Conservation (phyloP, 2,888 invertebrate species). For the Anthophora plumipes region DNA sequence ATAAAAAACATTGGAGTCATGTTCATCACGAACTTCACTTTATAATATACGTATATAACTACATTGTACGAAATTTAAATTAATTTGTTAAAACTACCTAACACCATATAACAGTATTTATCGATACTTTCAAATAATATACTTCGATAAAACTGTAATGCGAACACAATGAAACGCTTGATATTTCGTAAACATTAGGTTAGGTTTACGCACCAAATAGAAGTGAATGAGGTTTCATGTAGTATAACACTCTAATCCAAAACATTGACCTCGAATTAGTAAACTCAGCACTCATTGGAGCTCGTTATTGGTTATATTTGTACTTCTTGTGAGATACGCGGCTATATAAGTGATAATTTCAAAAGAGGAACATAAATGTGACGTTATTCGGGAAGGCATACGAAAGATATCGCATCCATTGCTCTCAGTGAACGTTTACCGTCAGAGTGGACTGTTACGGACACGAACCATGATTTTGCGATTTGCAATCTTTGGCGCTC, state of each 20-base stretch:
- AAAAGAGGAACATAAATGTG: constrained; percentile 33
- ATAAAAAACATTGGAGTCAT: not conserved
- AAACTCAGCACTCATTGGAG: constrained; percentile 48
- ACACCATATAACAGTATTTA: not conserved
- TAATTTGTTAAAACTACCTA: not conserved
- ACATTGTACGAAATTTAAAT: not conserved
- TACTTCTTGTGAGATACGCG: constrained; percentile 18
- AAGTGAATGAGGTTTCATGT: not conserved
- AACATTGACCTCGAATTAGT: constrained; percentile 38
- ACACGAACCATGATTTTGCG: constrained; percentile 51
- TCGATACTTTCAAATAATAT: not conserved
- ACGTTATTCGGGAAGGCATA: not conserved
- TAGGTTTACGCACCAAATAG: constrained; percentile 4
- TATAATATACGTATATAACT: not conserved
- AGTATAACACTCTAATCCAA: constrained; percentile 7
- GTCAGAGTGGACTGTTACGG: constrained; percentile 10
- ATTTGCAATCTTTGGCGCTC: constrained; percentile 34
- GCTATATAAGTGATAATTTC: constrained; percentile 55
- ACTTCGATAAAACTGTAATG: not conserved
- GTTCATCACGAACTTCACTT: not conserved
- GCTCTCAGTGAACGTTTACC: constrained; percentile 8
- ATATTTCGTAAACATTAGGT: constrained; percentile 18
- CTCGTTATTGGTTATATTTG: constrained; percentile 5
- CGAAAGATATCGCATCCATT: not conserved
- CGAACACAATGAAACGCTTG: not conserved